These are phyloP conservation scores for Heliconius eleuchia DNA, from an alignment of 1,140 invertebrate species.

Conservation along the genomic window DNA sequence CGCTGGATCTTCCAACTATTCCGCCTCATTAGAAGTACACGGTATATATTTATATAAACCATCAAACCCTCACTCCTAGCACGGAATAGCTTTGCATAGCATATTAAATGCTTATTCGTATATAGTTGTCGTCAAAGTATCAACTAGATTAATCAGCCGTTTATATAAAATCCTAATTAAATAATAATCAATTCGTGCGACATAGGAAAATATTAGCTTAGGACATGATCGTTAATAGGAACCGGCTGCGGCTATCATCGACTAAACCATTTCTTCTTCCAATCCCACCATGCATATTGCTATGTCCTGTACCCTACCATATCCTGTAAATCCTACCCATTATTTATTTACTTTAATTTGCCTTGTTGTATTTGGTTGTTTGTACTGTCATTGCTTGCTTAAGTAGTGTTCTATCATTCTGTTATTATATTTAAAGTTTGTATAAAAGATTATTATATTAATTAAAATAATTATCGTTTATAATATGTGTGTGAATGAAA, in stretches of 20 bases:
- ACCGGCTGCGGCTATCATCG: constrained; percentile 80
- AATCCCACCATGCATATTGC: constrained; percentile 62
- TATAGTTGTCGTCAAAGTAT: constrained; percentile 14
- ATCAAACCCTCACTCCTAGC: constrained; percentile 68
- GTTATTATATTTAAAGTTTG: not conserved
- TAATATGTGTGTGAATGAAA: not conserved
- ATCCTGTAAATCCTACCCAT: constrained; percentile 60
- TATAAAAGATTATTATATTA: not conserved
- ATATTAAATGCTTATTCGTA: constrained; percentile 57
- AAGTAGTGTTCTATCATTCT: constrained; percentile 42
- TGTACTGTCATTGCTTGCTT: constrained; percentile 57
- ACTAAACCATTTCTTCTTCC: constrained; percentile 67
- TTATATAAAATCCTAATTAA: constrained; percentile 15
- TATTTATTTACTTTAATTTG: constrained; percentile 66
- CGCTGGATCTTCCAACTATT: constrained; percentile 92
- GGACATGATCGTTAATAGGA: constrained; percentile 57
- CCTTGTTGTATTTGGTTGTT: constrained; percentile 47
- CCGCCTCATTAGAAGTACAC: constrained; percentile 83
- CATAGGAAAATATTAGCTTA: constrained; percentile 12
- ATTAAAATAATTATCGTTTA: not conserved
- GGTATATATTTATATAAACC: constrained; percentile 75
- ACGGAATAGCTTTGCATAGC: constrained; percentile 76
- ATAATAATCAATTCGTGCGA: not conserved
- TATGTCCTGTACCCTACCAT: constrained; percentile 49
- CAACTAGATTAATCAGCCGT: constrained; percentile 17